A percentile compares a stretch with the other conserved stretches of the same genome.
Evolutionary conservation across 2,797 vertebrate genomes (phyloP).

Genomic region (Pelodytes ibericus): DNA sequence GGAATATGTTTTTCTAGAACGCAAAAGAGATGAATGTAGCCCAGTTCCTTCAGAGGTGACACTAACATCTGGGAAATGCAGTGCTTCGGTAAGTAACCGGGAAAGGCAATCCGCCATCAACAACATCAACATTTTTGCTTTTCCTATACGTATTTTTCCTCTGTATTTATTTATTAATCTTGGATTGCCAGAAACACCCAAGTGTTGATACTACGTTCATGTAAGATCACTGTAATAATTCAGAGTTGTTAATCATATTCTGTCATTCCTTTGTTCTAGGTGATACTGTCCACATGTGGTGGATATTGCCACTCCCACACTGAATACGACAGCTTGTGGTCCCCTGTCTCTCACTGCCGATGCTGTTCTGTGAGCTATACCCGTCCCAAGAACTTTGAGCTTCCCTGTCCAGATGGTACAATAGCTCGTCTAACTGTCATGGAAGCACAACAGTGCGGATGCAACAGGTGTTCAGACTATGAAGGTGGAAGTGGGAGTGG

Average conservation of each 20-base stretch:
- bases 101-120: background rate
- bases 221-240: background rate
- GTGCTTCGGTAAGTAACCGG: slow-evolving; percentile 25
- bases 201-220: too few species aligned
- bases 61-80: slow-evolving; percentile 30
- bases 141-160: too few species aligned
- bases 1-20: slow-evolving; percentile 32
- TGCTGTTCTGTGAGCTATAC: slow-evolving; percentile 32
- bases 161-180: too few species aligned
- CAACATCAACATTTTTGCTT: background rate
- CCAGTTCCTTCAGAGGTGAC: slow-evolving; percentile 6
- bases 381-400: slow-evolving; percentile 24
- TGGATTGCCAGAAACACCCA: too few species aligned
- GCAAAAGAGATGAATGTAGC: slow-evolving; percentile 36
- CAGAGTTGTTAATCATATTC: background rate
- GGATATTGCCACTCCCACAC: slow-evolving; percentile 46
- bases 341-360: slow-evolving; percentile 15
- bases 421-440: background rate
- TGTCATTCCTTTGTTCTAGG: slow-evolving; percentile 13
- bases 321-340: background rate
- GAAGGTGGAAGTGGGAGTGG: background rate
- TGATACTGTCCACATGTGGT: slow-evolving; percentile 27
- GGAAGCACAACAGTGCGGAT: slow-evolving; percentile 13
- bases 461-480: background rate
- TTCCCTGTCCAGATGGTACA: slow-evolving; percentile 31